Evolutionary conservation across 2,888 invertebrate genomes (phyloP), one percentile per base, ranked within the genome.

Genomic region (Agrochola litura): DNA sequence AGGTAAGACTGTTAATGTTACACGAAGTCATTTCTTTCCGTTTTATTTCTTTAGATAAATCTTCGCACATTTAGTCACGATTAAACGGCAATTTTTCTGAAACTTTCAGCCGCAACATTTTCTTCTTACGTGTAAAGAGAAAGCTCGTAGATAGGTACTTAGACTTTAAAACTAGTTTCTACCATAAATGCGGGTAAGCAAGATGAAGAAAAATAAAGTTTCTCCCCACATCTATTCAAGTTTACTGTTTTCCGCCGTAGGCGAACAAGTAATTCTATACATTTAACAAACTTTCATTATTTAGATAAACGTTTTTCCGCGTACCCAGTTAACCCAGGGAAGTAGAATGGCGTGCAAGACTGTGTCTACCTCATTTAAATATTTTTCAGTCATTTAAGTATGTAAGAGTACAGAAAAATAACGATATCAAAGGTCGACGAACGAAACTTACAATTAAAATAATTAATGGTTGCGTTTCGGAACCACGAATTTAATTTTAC

Each of bases 131-230:
- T 69, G 46, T 61, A 67, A 71, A 77, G 72, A 73, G 41, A 75
- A 73, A 65, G 14, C 49, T 61, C 8, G 41, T 58, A 72, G 37
- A 58, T 73, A 56, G 30, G 37, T 71, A 77, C 43, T 70, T 58
- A 64, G 46, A 85, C 52, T 76, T 72, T 37, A 69, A 72, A 83
- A 77, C 75, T 65, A 69, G 73, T 68, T 83, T 69, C 25, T 49
- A 6, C 56, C 2, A 61, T 74, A 73, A 71, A 77, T 74, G 56
- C 60, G 63, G 70, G 71, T 65, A 52, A 63, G 70, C 10, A 73
- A 80, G 58, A 72, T 25, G 67, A 49, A 73, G 67, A 79, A 88
- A 76, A 73, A 60, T 54, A 79, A 86, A 88, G 71, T 77, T 86
- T n/a, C 64, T 68, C 60, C 43, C 60, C 67, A 64, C 73, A 43